Evolutionary conservation across 2,888 invertebrate species (phyloP).

Genomic region (Pecten maximus): DNA sequence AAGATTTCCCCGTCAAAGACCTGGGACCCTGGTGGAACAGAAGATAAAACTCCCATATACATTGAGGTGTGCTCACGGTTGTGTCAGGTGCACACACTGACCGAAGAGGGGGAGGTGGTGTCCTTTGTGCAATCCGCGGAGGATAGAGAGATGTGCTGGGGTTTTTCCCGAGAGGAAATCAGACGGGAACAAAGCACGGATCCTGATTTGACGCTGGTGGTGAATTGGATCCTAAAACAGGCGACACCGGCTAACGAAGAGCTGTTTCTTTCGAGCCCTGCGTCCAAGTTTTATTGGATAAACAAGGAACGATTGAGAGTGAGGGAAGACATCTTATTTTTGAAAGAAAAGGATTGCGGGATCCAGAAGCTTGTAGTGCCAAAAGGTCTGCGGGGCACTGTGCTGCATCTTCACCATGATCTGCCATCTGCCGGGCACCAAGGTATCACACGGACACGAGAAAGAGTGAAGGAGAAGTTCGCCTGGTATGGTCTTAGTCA

Average conservation of each 20-base stretch:
- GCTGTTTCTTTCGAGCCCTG: not conserved
- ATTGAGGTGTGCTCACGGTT: not conserved
- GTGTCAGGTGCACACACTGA: not conserved
- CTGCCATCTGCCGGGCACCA: conserved; percentile 53
- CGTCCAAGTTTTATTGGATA: not conserved
- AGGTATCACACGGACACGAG: conserved; percentile 49
- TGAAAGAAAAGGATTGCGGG: not conserved
- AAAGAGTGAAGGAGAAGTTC: conserved; percentile 49
- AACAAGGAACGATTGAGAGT: not conserved
- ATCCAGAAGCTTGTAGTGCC: conserved; percentile 45
- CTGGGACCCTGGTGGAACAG: too few species aligned
- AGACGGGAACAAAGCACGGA: not conserved
- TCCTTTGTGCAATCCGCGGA: not conserved
- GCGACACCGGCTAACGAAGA: not conserved
- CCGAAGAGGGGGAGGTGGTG: not conserved
- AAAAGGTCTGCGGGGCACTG: conserved; percentile 31
- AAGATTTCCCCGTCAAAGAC: too few species aligned
- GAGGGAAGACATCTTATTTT: not conserved
- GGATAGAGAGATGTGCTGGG: not conserved
- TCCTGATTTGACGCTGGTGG: not conserved
- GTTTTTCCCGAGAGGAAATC: not conserved
- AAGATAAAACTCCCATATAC: not conserved
- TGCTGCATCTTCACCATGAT: conserved; percentile 48
- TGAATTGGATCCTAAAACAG: not conserved
- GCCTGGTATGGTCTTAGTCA: conserved; percentile 49